A percentile compares a stretch with the other conserved stretches of the same genome.
These are phyloP conservation scores for Limnephilus auricula DNA, from an alignment of 2,888 invertebrate species.

Conservation along the genomic window DNA sequence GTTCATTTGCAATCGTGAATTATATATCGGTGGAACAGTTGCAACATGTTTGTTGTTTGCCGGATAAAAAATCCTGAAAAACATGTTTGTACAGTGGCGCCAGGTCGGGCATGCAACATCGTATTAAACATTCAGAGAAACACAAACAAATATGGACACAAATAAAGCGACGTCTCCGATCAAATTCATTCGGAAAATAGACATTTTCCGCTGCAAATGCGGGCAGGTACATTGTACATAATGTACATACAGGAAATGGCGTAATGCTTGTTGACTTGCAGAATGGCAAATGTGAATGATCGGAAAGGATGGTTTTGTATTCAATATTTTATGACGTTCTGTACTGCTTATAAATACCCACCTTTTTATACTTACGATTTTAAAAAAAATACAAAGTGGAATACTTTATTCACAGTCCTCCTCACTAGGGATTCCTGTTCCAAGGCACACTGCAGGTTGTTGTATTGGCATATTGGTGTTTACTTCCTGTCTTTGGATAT, in stretches of 20 bases:
- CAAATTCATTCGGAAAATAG: conserved; percentile 60
- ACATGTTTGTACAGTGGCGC: conserved; percentile 62
- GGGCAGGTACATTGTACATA: not conserved
- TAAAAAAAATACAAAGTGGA: too few relatives aligned
- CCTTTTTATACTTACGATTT: too few relatives aligned
- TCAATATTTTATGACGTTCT: not conserved
- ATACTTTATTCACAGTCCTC: too few relatives aligned
- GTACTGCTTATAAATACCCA: not conserved
- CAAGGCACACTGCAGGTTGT: too few relatives aligned
- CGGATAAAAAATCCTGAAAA: conserved; percentile 58
- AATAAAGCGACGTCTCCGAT: conserved; percentile 60
- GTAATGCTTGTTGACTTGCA: conserved; percentile 36
- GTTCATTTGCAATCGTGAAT: conserved; percentile 61
- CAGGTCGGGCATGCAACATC: conserved; percentile 60
- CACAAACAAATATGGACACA: conserved; percentile 60
- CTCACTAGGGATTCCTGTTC: too few relatives aligned
- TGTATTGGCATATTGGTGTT: too few relatives aligned
- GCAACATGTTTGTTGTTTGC: conserved; percentile 53
- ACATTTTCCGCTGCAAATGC: conserved; percentile 53
- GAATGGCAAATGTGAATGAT: conserved; percentile 12
- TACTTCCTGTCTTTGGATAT: too few relatives aligned
- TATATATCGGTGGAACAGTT: conserved; percentile 55
- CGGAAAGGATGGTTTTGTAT: not conserved
- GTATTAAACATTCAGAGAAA: conserved; percentile 62
- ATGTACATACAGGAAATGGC: not conserved